These are phyloP conservation scores for Perithous albicinctus DNA, from an alignment of 2,888 invertebrate genomes.

Conservation along the genomic window DNA sequence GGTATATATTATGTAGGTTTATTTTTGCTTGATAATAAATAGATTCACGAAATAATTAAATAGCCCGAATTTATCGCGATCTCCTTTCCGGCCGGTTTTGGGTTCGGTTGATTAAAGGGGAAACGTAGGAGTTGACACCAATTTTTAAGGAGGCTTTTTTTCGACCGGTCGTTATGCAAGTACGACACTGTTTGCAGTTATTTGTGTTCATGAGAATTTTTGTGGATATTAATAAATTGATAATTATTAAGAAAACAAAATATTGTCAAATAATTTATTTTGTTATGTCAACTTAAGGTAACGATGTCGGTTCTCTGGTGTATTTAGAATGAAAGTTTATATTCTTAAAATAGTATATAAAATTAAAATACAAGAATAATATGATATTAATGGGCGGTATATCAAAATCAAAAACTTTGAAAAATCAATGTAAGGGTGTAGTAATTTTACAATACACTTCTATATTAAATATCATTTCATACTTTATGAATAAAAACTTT, in stretches of 20 bases:
- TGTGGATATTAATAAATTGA: background rate
- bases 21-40: conserved; percentile 53
- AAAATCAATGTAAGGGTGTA: no score
- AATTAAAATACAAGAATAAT: no score
- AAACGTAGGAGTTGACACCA: background rate
- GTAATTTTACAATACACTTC: no score
- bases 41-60: conserved; percentile 50
- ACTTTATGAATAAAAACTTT: no score
- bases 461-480: no score
- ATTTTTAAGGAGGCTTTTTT: conserved; percentile 11
- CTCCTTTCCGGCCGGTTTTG: conserved; percentile 28
- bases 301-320: no score
- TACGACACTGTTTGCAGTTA: background rate
- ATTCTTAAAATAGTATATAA: no score
- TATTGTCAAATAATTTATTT: background rate
- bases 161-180: background rate
- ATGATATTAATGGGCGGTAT: no score
- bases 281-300: background rate
- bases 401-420: no score
- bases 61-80: conserved; percentile 58
- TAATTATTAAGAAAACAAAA: background rate
- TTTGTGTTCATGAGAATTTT: background rate
- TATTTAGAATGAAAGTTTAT: no score
- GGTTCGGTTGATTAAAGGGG: background rate
- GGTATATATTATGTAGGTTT: conserved; percentile 10